Evolutionary conservation across 2,888 invertebrate species (phyloP).

Genomic region (Athalia cordata): DNA sequence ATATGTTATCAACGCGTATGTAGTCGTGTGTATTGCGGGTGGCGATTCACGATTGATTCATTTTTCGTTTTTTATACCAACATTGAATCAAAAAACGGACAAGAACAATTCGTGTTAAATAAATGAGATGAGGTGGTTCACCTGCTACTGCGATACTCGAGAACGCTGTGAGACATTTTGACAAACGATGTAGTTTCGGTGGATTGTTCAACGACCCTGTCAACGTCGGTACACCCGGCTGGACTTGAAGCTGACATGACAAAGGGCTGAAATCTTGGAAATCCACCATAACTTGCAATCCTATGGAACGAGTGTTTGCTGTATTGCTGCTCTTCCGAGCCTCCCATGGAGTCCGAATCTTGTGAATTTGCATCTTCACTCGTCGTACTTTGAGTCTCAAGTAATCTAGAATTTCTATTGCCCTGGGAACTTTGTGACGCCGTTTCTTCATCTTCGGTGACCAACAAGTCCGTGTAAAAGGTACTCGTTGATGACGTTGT

Average conservation of each 20-base stretch:
- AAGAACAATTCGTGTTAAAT: background rate
- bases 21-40: background rate
- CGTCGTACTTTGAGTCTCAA: slow-evolving; percentile 61
- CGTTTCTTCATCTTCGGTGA: slow-evolving; percentile 53
- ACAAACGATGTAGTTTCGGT: slow-evolving; percentile 62
- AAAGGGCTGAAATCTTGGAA: slow-evolving; percentile 69
- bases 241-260: slow-evolving; percentile 66
- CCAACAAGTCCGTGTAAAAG: slow-evolving; percentile 68
- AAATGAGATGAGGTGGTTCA: slow-evolving; percentile 46
- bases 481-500: slow-evolving; percentile 64
- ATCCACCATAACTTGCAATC: slow-evolving; percentile 68
- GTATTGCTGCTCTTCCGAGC: slow-evolving; percentile 59
- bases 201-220: slow-evolving; percentile 61
- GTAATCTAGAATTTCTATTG: slow-evolving; percentile 57
- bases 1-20: slow-evolving; percentile 17
- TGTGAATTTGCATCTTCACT: slow-evolving; percentile 67
- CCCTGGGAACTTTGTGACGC: slow-evolving; percentile 50
- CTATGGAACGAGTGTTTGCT: slow-evolving; percentile 68
- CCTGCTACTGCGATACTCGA: slow-evolving; percentile 71
- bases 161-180: slow-evolving; percentile 68
- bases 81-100: background rate
- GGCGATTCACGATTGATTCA: background rate
- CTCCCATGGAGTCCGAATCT: slow-evolving; percentile 62
- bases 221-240: slow-evolving; percentile 59
- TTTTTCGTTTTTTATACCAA: background rate